phyloP scores from a whole-genome alignment of 2,888 invertebrate genomes.

The Conomelus anceps region DNA sequence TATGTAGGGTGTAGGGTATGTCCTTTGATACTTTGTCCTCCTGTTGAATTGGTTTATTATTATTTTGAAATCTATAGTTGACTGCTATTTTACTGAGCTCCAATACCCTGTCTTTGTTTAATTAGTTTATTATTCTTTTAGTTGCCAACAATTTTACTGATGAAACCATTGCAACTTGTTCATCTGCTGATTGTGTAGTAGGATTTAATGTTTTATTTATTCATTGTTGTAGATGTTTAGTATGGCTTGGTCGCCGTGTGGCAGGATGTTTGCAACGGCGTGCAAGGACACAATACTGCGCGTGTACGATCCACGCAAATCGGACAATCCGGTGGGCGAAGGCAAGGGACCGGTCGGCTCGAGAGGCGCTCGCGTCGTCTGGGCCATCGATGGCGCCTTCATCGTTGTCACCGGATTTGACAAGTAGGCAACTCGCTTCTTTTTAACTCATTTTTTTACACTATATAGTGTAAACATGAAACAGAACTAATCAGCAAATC shows the following conservation, averaged over 20 bases:
- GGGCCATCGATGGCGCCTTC: conserved; percentile 81
- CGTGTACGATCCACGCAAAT: conserved; percentile 71
- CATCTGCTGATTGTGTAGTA: no score
- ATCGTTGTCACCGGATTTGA: conserved; percentile 88
- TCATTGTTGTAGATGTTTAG: conserved; percentile 61
- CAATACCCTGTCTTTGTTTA: no score
- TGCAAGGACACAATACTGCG: conserved; percentile 79
- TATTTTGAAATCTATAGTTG: no score
- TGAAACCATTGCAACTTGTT: no score
- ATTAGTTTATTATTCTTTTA: no score
- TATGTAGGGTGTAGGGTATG: no score
- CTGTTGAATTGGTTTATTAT: no score
- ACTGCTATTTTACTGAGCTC: no score
- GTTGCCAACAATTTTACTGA: no score
- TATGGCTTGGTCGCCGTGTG: conserved; percentile 89
- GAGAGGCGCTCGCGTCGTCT: conserved; percentile 81
- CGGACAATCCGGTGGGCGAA: conserved; percentile 57
- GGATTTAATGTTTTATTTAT: conserved; percentile 11
- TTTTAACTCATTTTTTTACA: no score
- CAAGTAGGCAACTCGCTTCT: conserved; percentile 65
- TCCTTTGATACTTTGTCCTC: no score
- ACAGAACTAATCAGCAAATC: not conserved
- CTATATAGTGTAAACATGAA: not conserved
- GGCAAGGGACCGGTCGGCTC: conserved; percentile 83
- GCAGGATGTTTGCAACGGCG: conserved; percentile 75